A percentile compares a stretch with the other conserved stretches of the same genome.
These are phyloP conservation scores for Cyclura pinguis DNA, from an alignment of 2,797 vertebrate species.

Conservation along the genomic window DNA sequence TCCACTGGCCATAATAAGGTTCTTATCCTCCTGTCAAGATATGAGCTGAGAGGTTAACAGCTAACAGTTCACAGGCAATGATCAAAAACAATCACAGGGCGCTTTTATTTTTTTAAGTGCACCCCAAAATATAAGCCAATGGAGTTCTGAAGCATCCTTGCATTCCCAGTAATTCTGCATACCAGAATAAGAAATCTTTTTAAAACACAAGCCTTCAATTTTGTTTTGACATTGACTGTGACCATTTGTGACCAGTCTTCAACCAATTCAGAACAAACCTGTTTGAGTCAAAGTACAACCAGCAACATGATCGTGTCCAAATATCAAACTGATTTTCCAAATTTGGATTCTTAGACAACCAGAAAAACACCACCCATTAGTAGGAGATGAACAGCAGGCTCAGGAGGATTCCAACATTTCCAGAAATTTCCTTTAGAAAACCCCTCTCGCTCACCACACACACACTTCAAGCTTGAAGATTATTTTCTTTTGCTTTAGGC, in stretches of 20 bases:
- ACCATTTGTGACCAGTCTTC: neutral
- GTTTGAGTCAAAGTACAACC: neutral
- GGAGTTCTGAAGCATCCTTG: neutral
- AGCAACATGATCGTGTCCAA: neutral
- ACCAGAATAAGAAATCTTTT: neutral
- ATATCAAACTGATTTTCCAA: neutral
- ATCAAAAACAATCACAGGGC: neutral
- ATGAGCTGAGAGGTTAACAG: neutral
- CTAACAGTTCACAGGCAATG: neutral
- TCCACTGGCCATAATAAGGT: neutral
- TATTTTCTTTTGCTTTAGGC: neutral
- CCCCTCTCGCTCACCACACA: neutral
- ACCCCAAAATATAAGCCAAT: neutral
- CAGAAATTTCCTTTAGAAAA: neutral
- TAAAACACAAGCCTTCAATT: neutral
- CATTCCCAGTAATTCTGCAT: neutral
- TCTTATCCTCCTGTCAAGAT: no score
- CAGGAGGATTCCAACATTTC: neutral
- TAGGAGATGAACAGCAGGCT: neutral
- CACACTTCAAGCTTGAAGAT: neutral
- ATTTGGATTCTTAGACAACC: neutral
- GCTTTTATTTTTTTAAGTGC: neutral
- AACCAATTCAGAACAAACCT: neutral
- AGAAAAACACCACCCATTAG: neutral
- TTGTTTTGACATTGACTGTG: neutral